These are phyloP conservation scores for Hydrophis major DNA, from an alignment of 2,797 vertebrate species.

Conservation along the genomic window DNA sequence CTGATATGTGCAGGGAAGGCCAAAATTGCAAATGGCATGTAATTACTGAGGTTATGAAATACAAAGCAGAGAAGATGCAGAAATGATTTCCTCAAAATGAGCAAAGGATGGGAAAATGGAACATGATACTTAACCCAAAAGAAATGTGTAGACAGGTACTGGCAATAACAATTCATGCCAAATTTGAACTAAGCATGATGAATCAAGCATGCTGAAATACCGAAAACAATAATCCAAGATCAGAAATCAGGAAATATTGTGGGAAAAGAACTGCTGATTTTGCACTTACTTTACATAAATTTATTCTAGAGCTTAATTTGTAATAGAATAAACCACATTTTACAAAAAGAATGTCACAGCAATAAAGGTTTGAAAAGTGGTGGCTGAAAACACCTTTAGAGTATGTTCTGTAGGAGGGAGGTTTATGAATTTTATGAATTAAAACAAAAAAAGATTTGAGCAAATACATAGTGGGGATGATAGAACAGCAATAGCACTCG, in stretches of 20 bases:
- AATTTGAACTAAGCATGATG: neutral
- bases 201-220: neutral
- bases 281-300: neutral
- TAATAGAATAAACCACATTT: neutral
- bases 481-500: no score
- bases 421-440: neutral
- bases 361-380: neutral
- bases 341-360: neutral
- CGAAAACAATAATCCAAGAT: neutral
- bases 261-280: neutral
- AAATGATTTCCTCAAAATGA: neutral
- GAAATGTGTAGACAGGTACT: neutral
- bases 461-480: neutral
- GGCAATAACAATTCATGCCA: neutral
- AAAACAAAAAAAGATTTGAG: no score
- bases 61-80: neutral
- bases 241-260: neutral
- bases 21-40: neutral
- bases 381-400: neutral
- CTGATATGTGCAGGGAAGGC: neutral
- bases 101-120: neutral
- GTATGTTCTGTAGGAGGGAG: neutral
- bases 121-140: neutral
- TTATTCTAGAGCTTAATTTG: neutral
- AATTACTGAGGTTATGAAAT: neutral